phyloP scores from a whole-genome alignment of 2,113 vertebrate species.

The Romanogobio albipinnatus region DNA sequence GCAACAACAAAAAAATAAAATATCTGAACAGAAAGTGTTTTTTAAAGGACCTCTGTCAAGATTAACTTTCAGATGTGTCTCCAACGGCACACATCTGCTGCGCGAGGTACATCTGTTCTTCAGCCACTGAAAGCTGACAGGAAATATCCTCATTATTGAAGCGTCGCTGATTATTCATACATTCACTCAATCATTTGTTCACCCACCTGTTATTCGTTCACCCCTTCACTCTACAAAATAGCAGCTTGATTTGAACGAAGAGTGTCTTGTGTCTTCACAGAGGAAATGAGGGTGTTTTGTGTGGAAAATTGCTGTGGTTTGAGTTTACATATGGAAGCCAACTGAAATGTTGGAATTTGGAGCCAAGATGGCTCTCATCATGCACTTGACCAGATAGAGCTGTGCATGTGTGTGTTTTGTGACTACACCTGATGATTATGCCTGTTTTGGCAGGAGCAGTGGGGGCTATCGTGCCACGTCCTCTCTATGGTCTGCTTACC shows the following conservation, averaged over 20 bases:
- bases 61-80: slow-evolving; percentile 78
- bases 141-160: slow-evolving; percentile 79
- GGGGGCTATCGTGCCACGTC: slow-evolving; percentile 19
- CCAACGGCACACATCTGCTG: slow-evolving; percentile 81
- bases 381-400: slow-evolving; percentile 15
- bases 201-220: slow-evolving; percentile 33
- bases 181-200: slow-evolving; percentile 63
- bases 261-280: neutral
- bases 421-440: slow-evolving; percentile 34
- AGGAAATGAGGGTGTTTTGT: slow-evolving; percentile 32
- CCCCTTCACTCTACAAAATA: slow-evolving; percentile 31
- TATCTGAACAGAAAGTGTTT: slow-evolving; percentile 33
- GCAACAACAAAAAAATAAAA: slow-evolving; percentile 60
- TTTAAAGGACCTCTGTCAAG: slow-evolving; percentile 36
- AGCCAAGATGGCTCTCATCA: slow-evolving; percentile 16
- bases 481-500: slow-evolving; percentile 17
- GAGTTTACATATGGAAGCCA: slow-evolving; percentile 17
- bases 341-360: slow-evolving; percentile 13
- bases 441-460: slow-evolving; percentile 24
- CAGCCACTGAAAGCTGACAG: slow-evolving; percentile 75
- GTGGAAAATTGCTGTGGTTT: neutral
- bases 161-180: slow-evolving; percentile 65
- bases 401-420: neutral
- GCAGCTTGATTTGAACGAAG: slow-evolving; percentile 25
- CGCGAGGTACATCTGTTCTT: slow-evolving; percentile 75